Base-by-base conservation (phyloP, 1,140 invertebrate species). In the Geopemphigus sp. region DNA sequence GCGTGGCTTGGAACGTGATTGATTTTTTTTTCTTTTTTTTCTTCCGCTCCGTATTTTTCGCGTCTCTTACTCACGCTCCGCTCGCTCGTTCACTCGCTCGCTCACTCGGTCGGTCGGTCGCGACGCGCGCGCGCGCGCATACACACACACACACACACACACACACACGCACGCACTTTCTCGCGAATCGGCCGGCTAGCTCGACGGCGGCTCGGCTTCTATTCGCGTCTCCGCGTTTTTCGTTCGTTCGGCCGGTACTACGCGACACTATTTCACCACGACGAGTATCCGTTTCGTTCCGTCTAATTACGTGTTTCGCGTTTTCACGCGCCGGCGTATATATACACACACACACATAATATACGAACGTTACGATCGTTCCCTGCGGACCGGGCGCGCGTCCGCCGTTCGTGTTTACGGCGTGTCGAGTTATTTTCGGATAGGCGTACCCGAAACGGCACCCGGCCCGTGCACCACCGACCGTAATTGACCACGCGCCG, bases 1-100 rank as follows among this genome's bases (percentile, higher is more conserved):
- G 82, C 82, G 82, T 73, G 73, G 82, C 74, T 61, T 61, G 61
- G 47, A 22, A 59, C 39, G 66, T 57, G 81, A 82, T 82, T 76
- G 81, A 82, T 82, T 81, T 82, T 81, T 80, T 81, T 68, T 61
- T 39, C 8, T 39, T 39, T 39, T 39, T 39, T 39, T 3, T 39
- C 32, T 3, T 8, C 24, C 39, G 24, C 22, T 22, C 10, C n/a
- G n/a, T 61, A 22, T 76, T 76, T 70, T 70, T 70, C 47, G 24
- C 66, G 45, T 70, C 12, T 45, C 39, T 39, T 8, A 3, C 32
- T 5, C 56, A 17, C 73, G 5, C 8, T 24, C 19, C 4, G 53
- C n/a, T 29, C 50, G 15, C 72, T 32, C 29, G 53, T 29, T 5
- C 26, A 11, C 53, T 17, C 47, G 22, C 1, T 15, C 24, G 10